Conservation (phyloP, 2,888 invertebrate species). For the Drosophila rellima region DNA sequence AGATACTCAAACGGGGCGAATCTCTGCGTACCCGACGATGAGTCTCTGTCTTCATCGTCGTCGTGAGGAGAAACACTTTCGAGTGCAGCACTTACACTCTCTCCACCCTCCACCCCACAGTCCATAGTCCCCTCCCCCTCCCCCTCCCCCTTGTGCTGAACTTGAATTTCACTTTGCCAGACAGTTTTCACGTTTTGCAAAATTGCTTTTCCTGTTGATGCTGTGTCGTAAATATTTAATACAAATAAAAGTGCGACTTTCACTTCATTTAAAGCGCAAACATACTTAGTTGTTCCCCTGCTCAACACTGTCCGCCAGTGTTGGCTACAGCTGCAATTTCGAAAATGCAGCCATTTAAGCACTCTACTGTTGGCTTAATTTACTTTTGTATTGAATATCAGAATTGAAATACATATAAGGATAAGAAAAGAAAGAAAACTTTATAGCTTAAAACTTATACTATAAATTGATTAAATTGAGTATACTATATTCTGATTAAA, state of each 20-base stretch:
- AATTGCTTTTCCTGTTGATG: constrained; percentile 59
- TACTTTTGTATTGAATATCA: neutral
- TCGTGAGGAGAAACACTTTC: constrained; percentile 37
- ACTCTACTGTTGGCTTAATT: constrained; percentile 1
- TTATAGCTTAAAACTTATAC: too few species aligned
- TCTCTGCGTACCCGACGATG: constrained; percentile 65
- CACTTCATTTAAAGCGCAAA: constrained; percentile 69
- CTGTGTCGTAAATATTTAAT: constrained; percentile 71
- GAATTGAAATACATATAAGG: neutral
- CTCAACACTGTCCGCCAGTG: constrained; percentile 33
- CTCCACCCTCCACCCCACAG: constrained; percentile 5
- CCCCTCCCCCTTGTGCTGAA: constrained; percentile 2
- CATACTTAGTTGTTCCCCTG: constrained; percentile 32
- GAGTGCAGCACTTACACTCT: constrained; percentile 42
- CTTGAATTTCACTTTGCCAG: constrained; percentile 65
- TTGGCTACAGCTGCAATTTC: constrained; percentile 35
- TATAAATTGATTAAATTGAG: too few species aligned
- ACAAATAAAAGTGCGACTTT: constrained; percentile 75
- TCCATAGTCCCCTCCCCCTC: too few species aligned
- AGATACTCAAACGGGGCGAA: constrained; percentile 81
- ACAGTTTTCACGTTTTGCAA: constrained; percentile 47
- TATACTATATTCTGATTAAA: too few species aligned
- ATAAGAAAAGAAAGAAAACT: too few species aligned
- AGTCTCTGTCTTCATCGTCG: constrained; percentile 5
- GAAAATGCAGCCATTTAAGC: constrained; percentile 12